phyloP scores from a whole-genome alignment of 2,888 invertebrate genomes.

The Dioctria rufipes region DNA sequence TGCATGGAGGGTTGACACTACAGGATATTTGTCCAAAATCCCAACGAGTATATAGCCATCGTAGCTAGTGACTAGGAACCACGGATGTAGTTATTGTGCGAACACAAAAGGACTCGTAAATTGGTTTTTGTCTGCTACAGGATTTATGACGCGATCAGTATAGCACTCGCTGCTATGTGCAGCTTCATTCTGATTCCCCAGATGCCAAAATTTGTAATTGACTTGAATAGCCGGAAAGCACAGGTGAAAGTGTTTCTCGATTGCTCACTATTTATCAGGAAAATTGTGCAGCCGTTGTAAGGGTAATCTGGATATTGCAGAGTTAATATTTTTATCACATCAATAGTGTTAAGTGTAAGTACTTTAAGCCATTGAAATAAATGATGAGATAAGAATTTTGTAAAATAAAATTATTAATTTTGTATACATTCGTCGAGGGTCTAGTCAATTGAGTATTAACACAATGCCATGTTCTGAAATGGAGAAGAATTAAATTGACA shows the following conservation, averaged over 20 bases:
- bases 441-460: no score
- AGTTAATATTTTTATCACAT: no score
- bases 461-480: no score
- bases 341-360: no score
- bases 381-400: no score
- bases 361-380: no score
- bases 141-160: constrained; percentile 51
- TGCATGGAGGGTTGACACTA: constrained; percentile 44
- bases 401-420: no score
- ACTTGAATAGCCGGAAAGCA: constrained; percentile 35
- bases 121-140: constrained; percentile 54
- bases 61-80: constrained; percentile 41
- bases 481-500: no score
- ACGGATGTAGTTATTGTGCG: constrained; percentile 52
- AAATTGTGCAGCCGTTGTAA: constrained; percentile 7
- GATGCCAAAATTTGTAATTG: constrained; percentile 50
- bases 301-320: not conserved
- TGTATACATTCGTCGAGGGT: no score
- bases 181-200: constrained; percentile 8
- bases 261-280: not conserved
- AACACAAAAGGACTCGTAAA: constrained; percentile 56
- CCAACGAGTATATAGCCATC: constrained; percentile 19
- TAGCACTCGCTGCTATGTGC: not conserved
- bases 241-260: constrained; percentile 34
- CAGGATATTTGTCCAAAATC: constrained; percentile 53